Conservation (phyloP, 1,140 invertebrate genomes). For the Acromyrmex charruanus region DNA sequence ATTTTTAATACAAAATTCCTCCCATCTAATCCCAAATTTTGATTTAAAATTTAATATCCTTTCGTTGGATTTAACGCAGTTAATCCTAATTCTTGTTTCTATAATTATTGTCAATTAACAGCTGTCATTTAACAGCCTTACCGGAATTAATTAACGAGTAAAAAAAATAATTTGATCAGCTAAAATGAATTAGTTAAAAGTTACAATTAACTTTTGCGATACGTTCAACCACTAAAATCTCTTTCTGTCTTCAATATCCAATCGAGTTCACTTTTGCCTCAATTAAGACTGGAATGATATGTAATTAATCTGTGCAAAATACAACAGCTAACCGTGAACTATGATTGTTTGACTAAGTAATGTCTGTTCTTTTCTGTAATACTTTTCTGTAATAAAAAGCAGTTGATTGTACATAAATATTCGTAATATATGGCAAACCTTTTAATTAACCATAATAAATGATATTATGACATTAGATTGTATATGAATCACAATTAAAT, state of each 20-base stretch:
- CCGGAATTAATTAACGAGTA: not conserved
- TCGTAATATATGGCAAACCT: not conserved
- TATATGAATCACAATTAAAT: no score
- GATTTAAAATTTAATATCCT: not conserved
- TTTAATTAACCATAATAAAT: no score
- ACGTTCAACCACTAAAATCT: not conserved
- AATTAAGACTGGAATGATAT: not conserved
- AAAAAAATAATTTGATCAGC: not conserved
- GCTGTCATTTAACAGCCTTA: not conserved
- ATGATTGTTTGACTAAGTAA: conserved; percentile 31
- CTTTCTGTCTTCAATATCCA: conserved; percentile 22
- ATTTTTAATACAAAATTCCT: conserved; percentile 9
- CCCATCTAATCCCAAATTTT: not conserved
- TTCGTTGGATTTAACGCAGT: not conserved
- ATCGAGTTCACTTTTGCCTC: conserved; percentile 28
- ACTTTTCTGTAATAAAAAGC: not conserved
- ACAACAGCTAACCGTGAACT: not conserved
- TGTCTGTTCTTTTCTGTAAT: not conserved
- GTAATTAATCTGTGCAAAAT: conserved; percentile 49
- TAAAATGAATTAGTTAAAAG: not conserved
- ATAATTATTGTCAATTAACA: not conserved
- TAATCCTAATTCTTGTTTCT: not conserved
- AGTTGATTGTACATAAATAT: not conserved
- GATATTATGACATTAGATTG: no score
- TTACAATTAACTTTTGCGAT: conserved; percentile 24